These are phyloP conservation scores for Dermolepida albohirtum DNA, from an alignment of 2,888 invertebrate genomes.

Conservation along the genomic window DNA sequence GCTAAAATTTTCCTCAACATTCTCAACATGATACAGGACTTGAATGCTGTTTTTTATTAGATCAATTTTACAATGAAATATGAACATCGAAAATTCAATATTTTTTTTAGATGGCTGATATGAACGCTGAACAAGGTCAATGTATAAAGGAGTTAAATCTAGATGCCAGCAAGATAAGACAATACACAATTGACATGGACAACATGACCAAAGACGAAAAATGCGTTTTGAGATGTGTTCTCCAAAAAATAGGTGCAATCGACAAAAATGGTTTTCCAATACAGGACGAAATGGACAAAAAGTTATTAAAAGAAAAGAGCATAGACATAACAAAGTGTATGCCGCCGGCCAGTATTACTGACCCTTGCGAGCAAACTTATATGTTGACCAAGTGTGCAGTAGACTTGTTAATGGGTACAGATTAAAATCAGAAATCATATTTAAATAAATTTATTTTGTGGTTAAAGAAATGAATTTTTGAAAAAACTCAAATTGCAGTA, in stretches of 20 bases:
- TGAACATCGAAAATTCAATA: too few species aligned
- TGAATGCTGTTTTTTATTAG: too few species aligned
- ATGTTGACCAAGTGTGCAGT: slow-evolving; percentile 6
- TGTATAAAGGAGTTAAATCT: too few species aligned
- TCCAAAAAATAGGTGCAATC: slow-evolving; percentile 2
- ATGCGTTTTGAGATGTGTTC: slow-evolving; percentile 16
- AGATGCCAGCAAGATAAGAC: too few species aligned
- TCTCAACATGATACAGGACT: too few species aligned
- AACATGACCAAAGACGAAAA: slow-evolving; percentile 18
- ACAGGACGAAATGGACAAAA: not conserved
- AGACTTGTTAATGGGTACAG: not conserved
- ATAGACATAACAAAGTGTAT: slow-evolving; percentile 8
- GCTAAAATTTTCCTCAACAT: too few species aligned
- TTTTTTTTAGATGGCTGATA: too few species aligned
- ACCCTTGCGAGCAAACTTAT: slow-evolving; percentile 14
- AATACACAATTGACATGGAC: not conserved
- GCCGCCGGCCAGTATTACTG: not conserved
- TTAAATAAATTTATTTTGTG: not conserved
- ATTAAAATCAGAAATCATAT: not conserved
- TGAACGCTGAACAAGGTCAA: too few species aligned
- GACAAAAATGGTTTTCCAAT: not conserved
- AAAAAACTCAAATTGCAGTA: too few species aligned
- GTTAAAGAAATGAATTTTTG: too few species aligned
- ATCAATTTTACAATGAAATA: too few species aligned
- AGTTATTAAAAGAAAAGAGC: not conserved